These are phyloP conservation scores for Zoanthus solanderi DNA, from an alignment of 92 coral and sea anemone species.

Conservation along the genomic window DNA sequence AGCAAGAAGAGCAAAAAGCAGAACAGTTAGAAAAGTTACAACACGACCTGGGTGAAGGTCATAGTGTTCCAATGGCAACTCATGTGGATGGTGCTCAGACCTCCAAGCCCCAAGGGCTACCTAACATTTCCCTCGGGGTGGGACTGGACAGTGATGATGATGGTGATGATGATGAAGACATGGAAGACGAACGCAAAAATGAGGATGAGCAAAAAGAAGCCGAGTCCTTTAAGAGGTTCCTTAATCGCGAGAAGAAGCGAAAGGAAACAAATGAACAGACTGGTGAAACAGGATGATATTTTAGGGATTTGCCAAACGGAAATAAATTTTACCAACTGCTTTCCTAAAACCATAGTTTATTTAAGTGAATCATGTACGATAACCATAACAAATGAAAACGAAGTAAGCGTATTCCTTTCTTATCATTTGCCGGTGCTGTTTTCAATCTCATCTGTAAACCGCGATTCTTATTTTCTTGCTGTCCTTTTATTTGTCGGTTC, in stretches of 20 bases:
- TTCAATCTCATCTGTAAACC: too few relatives aligned
- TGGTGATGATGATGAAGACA: conserved; percentile 29
- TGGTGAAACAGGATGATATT: neutral
- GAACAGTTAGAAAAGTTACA: conserved; percentile 83
- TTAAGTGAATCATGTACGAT: neutral
- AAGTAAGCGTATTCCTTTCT: too few relatives aligned
- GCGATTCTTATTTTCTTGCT: too few relatives aligned
- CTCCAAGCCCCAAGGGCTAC: conserved; percentile 47
- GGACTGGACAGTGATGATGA: conserved; percentile 86
- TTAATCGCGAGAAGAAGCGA: conserved; percentile 65
- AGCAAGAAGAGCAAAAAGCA: conserved; percentile 62
- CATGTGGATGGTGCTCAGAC: conserved; percentile 48
- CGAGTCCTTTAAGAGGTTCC: conserved; percentile 87
- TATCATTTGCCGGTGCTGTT: too few relatives aligned
- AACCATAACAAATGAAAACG: too few relatives aligned
- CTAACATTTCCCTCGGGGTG: conserved; percentile 71
- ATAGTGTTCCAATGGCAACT: conserved; percentile 76
- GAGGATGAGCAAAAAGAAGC: conserved; percentile 86
- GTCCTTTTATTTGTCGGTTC: too few relatives aligned
- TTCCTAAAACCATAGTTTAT: neutral
- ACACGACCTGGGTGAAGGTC: conserved; percentile 90
- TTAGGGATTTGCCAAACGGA: neutral
- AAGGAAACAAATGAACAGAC: conserved; percentile 37
- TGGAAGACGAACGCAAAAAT: conserved; percentile 60
- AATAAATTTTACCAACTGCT: neutral